Percentiles rank a stretch among this genome's conserved stretches.
These are phyloP conservation scores for Meganola albula DNA, from an alignment of 2,888 invertebrate genomes.

Conservation along the genomic window DNA sequence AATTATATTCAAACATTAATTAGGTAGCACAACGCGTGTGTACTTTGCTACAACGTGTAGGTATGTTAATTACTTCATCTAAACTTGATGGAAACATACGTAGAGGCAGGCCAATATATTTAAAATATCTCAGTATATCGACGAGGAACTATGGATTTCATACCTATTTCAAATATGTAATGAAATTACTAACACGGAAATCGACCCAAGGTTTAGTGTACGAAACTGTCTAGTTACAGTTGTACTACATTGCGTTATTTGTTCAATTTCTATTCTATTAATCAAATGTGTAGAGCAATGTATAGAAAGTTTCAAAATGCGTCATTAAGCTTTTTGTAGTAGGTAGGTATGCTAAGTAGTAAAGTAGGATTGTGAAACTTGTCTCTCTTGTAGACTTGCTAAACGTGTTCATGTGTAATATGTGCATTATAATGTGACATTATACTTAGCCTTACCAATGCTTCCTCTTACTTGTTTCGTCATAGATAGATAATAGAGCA, in stretches of 20 bases:
- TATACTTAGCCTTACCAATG: too few relatives aligned
- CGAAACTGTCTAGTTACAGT: constrained; percentile 18
- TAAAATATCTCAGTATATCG: background rate
- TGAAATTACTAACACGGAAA: constrained; percentile 25
- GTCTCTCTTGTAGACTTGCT: background rate
- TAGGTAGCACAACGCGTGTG: too few relatives aligned
- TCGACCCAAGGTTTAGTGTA: constrained; percentile 21
- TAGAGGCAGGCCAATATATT: too few relatives aligned
- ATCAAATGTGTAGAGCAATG: constrained; percentile 12
- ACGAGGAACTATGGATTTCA: constrained; percentile 13
- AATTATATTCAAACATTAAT: too few relatives aligned
- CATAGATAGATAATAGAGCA: too few relatives aligned
- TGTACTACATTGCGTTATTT: constrained; percentile 9
- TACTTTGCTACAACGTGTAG: too few relatives aligned
- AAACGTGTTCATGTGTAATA: background rate
- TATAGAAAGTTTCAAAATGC: constrained; percentile 3
- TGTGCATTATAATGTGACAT: too few relatives aligned
- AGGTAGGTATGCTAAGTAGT: background rate
- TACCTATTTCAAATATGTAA: constrained; percentile 11
- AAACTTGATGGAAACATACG: too few relatives aligned
- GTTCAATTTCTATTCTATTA: constrained; percentile 3
- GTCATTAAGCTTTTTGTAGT: constrained; percentile 10
- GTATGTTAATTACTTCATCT: too few relatives aligned
- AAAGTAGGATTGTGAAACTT: background rate
- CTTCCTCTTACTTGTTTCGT: too few relatives aligned